These are phyloP conservation scores for Eulemur rubriventer DNA, from an alignment of 2,797 vertebrate species.

Conservation along the genomic window DNA sequence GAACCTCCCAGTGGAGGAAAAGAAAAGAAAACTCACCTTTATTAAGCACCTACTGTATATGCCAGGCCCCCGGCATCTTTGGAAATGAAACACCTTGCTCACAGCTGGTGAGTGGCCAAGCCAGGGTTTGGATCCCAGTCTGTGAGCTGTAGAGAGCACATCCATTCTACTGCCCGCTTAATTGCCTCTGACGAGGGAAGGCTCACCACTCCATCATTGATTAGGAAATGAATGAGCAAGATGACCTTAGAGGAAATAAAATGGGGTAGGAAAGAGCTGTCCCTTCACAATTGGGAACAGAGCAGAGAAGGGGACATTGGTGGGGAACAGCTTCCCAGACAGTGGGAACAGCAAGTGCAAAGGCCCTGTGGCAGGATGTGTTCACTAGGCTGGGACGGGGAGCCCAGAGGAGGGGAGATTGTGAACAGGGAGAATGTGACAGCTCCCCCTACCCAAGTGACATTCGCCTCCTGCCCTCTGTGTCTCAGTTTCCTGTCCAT, in stretches of 20 bases:
- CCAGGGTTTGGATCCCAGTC: neutral
- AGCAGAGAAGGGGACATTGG: neutral
- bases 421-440: neutral
- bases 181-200: neutral
- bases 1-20: neutral
- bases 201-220: neutral
- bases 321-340: neutral
- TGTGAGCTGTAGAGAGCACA: neutral
- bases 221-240: neutral
- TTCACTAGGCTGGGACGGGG: neutral
- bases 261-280: neutral
- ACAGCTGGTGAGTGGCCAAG: neutral
- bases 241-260: neutral
- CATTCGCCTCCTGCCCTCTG: neutral
- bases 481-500: neutral
- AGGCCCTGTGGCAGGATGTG: neutral
- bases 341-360: neutral
- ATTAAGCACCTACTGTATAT: neutral
- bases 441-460: neutral
- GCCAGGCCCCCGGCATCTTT: neutral
- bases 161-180: neutral
- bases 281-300: neutral
- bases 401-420: neutral
- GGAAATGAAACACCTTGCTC: neutral
- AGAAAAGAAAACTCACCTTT: neutral